Evolutionary conservation across 2,888 invertebrate genomes (phyloP).

Genomic region (Meghimatium bilineatum): DNA sequence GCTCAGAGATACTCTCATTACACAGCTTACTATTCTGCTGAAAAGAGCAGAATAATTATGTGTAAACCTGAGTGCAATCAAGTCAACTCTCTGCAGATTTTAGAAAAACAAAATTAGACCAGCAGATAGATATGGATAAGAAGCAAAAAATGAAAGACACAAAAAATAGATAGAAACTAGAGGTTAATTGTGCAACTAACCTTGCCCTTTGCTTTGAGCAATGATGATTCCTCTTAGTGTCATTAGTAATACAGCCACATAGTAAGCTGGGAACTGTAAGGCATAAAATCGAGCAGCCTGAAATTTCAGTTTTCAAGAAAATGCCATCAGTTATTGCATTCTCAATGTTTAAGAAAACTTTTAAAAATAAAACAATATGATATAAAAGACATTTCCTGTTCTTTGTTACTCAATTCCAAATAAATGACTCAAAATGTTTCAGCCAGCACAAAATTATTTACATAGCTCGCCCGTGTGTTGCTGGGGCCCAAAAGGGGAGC

Average conservation of each 20-base stretch:
- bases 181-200: not conserved
- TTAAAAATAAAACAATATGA: too few relatives aligned
- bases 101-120: not conserved
- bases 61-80: too few relatives aligned
- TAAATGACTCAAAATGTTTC: too few relatives aligned
- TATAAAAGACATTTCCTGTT: too few relatives aligned
- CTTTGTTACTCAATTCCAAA: too few relatives aligned
- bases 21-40: too few relatives aligned
- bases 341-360: not conserved
- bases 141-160: not conserved
- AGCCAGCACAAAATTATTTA: too few relatives aligned
- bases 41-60: too few relatives aligned
- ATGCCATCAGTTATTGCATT: not conserved
- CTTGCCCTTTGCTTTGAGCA: constrained; percentile 39
- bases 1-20: too few relatives aligned
- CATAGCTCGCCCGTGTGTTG: too few relatives aligned
- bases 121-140: not conserved
- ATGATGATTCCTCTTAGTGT: constrained; percentile 40
- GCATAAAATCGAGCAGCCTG: constrained; percentile 48
- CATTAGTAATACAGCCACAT: constrained; percentile 44
- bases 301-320: not conserved
- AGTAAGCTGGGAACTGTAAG: constrained; percentile 35
- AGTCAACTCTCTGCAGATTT: too few relatives aligned
- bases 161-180: not conserved
- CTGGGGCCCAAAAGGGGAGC: too few relatives aligned